A percentile compares a stretch with the other conserved stretches of the same genome.
Evolutionary conservation across 2,113 vertebrate genomes (phyloP).

Genomic region (Cardinalis cardinalis): DNA sequence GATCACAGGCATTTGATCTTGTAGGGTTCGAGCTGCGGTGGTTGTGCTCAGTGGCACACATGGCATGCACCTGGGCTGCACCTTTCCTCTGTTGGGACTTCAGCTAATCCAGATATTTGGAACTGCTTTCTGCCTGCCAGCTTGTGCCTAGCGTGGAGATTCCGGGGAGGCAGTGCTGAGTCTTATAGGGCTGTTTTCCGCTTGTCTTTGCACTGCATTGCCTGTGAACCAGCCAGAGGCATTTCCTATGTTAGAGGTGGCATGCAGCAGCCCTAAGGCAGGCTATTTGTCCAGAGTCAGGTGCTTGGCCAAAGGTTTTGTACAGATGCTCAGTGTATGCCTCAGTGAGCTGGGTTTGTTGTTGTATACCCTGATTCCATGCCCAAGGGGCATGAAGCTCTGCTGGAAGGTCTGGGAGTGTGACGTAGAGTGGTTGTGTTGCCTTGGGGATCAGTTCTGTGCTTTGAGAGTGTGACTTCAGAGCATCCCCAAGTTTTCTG

Average conservation of each 20-base stretch:
- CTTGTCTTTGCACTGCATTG: not conserved
- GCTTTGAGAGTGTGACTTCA: not conserved
- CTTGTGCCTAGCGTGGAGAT: not conserved
- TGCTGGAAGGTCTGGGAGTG: not conserved
- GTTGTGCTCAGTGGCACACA: not conserved
- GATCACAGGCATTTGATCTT: fast-evolving
- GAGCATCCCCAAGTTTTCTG: not conserved
- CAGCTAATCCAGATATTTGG: not conserved
- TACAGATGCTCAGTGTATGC: not conserved
- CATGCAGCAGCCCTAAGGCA: not conserved
- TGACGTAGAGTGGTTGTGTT: not conserved
- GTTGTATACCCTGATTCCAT: not conserved
- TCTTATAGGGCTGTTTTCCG: not conserved
- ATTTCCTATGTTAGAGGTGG: not conserved
- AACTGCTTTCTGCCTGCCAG: not conserved
- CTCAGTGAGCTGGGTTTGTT: not conserved
- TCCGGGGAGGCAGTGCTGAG: not conserved
- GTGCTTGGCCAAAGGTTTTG: not conserved
- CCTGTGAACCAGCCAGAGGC: not conserved
- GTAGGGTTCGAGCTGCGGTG: fast-evolving
- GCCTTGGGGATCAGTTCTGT: not conserved
- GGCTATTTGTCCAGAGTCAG: not conserved
- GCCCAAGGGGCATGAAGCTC: not conserved
- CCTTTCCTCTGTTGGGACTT: not conserved
- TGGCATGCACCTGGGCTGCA: fast-evolving